These are phyloP conservation scores for Gephyroberyx darwinii DNA, from an alignment of 2,797 vertebrate species.

Conservation along the genomic window DNA sequence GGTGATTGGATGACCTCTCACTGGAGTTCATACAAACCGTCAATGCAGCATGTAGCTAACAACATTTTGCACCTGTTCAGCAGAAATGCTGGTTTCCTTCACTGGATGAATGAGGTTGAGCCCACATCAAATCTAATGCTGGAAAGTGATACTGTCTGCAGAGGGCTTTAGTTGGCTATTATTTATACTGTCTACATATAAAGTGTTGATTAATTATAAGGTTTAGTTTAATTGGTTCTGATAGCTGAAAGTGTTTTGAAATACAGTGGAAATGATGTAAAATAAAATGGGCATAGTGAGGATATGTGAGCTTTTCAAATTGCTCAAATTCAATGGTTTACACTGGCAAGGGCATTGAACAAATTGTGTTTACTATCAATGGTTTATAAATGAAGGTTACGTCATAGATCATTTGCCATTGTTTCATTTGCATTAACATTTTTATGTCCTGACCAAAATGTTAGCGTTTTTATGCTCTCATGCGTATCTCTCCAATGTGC, in stretches of 20 bases:
- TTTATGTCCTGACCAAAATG: no score
- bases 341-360: slow-evolving; percentile 50
- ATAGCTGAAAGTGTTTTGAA: slow-evolving; percentile 35
- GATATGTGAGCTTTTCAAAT: slow-evolving; percentile 30
- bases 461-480: slow-evolving; percentile 35
- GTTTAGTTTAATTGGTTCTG: slow-evolving; percentile 35
- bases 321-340: slow-evolving; percentile 50
- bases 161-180: slow-evolving; percentile 23
- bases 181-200: slow-evolving; percentile 37
- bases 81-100: slow-evolving; percentile 39
- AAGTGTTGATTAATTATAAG: slow-evolving; percentile 28
- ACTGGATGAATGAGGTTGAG: slow-evolving; percentile 27
- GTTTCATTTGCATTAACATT: slow-evolving; percentile 38
- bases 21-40: slow-evolving; percentile 59
- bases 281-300: background rate
- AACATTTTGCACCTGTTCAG: slow-evolving; percentile 42
- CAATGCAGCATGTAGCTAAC: slow-evolving; percentile 67
- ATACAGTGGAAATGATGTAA: slow-evolving; percentile 19
- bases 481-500: slow-evolving; percentile 48
- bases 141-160: slow-evolving; percentile 22
- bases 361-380: slow-evolving; percentile 57
- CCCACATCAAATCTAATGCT: slow-evolving; percentile 38
- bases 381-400: slow-evolving; percentile 53
- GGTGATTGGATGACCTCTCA: slow-evolving; percentile 75
- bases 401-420: slow-evolving; percentile 42